Evolutionary conservation across 1,140 invertebrate genomes (phyloP).

Genomic region (Pseudachorutes palmiensis): DNA sequence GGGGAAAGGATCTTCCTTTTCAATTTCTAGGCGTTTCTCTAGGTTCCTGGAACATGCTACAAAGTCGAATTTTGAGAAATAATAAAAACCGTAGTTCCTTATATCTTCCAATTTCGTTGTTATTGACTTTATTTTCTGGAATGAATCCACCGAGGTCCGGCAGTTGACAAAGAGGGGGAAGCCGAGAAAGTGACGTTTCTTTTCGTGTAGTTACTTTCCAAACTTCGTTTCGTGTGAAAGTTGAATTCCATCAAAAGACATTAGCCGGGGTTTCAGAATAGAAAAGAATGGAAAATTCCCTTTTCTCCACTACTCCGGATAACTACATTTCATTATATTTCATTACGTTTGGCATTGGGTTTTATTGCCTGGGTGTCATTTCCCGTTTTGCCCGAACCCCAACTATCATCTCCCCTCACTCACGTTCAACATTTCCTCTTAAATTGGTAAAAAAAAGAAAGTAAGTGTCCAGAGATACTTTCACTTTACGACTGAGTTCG

Average conservation of each 20-base stretch:
- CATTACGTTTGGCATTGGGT: neutral
- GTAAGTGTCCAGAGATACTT: too few relatives aligned
- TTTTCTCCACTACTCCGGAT: neutral
- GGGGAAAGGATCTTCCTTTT: too few relatives aligned
- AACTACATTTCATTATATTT: constrained; percentile 8
- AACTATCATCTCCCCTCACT: neutral
- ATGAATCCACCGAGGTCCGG: too few relatives aligned
- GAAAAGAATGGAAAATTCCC: neutral
- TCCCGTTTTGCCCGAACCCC: neutral
- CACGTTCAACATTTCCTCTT: neutral
- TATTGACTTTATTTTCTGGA: too few relatives aligned
- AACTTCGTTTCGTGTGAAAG: neutral
- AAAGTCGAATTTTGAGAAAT: too few relatives aligned
- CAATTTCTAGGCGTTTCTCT: too few relatives aligned
- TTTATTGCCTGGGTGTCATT: neutral
- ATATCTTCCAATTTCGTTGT: too few relatives aligned
- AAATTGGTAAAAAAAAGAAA: too few relatives aligned
- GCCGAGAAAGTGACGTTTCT: neutral
- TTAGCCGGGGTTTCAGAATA: neutral
- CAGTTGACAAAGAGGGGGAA: neutral
- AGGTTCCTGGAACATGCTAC: too few relatives aligned
- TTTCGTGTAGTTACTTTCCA: neutral
- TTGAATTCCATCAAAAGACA: neutral
- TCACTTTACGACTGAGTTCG: too few relatives aligned
- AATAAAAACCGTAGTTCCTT: too few relatives aligned